A percentile compares a stretch with the other conserved stretches of the same genome.
Conservation (phyloP, 2,888 invertebrate species). For the Sepiola atlantica region DNA sequence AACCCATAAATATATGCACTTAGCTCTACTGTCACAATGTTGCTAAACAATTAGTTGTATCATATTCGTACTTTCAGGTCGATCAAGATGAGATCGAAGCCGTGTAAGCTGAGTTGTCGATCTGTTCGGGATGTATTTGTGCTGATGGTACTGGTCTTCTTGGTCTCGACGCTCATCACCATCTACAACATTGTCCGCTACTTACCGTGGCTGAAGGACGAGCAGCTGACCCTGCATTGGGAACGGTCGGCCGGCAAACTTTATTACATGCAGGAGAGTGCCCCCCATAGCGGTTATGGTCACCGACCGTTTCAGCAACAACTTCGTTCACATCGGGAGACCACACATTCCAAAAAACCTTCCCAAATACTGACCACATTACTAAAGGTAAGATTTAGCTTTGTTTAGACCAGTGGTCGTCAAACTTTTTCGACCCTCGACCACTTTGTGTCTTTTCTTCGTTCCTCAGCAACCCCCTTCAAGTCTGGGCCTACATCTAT, state of each 20-base stretch:
- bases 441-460: no score
- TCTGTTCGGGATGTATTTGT: slow-evolving; percentile 14
- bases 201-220: background rate
- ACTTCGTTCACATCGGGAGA: background rate
- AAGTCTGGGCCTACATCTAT: no score
- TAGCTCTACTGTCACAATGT: no score
- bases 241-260: background rate
- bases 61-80: background rate
- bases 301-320: background rate
- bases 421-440: no score
- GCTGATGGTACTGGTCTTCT: background rate
- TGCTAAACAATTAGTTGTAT: no score
- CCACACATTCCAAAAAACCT: slow-evolving; percentile 34
- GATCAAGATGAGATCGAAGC: background rate
- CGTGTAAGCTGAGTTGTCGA: slow-evolving; percentile 23
- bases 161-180: background rate
- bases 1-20: no score
- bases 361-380: slow-evolving; percentile 38
- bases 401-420: no score
- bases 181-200: slow-evolving; percentile 24
- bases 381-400: slow-evolving; percentile 32
- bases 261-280: background rate
- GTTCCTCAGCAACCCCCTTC: no score
- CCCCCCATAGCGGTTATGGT: background rate
- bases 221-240: background rate